Evolutionary conservation across 2,113 vertebrate genomes (phyloP), one percentile per base, ranked within the genome.

Genomic region (Lutjanus erythropterus): DNA sequence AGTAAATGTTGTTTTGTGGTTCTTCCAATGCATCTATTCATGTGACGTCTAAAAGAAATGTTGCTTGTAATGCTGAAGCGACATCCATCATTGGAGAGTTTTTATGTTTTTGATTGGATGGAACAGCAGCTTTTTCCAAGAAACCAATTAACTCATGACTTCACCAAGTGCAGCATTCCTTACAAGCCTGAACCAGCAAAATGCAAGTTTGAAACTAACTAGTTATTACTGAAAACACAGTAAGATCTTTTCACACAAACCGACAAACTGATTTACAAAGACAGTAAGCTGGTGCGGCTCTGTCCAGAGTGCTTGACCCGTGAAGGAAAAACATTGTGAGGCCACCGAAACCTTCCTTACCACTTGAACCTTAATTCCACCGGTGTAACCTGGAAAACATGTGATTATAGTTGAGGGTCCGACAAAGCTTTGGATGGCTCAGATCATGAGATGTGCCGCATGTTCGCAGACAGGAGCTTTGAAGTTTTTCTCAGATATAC

Each of bases 401-500:
- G 73, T 78, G 77, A 91, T 81, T n/a, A 49, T 11, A 73, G 75
- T 39, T 55, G 41, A 74, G 27, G 58, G 41, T 71, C 41, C 78
- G 70, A 77, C 50, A 53, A 8, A 75, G 71, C 71, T 83, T 19
- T 72, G 59, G 58, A 71, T 39, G 81, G 12, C 70, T 80, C 69
- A n/a, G 77, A 83, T 91, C 87, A 90, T 49, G 80, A 53, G 80
- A 86, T 72, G 82, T 69, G 61, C 64, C 39, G 53, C 72, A 44
- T 60, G 65, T 70, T 50, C 23, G 42, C 6, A 41, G 25, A 18
- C 10, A 64, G 15, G 64, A 41, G 41, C 83, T 87, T 88, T 90
- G 78, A 91, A 87, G 75, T 75, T 52, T 47, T 59, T 60, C 62
- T 31, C 12, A 65, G 44, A 71, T 76, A 77, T 55, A 46, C 71